phyloP scores from a whole-genome alignment of 1,140 invertebrate genomes.

The Cotesia chilonis region DNA sequence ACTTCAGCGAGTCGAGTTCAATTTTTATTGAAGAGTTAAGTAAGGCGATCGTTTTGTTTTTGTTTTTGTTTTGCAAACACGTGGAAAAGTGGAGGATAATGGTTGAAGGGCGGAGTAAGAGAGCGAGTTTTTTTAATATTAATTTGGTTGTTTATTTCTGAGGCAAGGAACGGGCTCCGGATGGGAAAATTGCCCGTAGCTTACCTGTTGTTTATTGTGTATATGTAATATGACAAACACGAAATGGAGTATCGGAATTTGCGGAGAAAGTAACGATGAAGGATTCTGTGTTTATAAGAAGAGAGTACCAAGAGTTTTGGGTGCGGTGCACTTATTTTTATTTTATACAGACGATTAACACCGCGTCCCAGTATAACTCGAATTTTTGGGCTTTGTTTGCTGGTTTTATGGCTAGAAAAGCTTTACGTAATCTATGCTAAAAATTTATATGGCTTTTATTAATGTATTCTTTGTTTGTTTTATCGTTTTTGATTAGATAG shows the following conservation, averaged over 20 bases:
- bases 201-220: background rate
- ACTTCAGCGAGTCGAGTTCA: too few relatives aligned
- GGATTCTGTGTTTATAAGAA: too few relatives aligned
- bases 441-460: background rate
- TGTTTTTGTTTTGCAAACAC: too few relatives aligned
- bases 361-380: background rate
- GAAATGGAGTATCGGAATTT: slow-evolving; percentile 36
- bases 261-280: slow-evolving; percentile 41
- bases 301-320: background rate
- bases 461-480: background rate
- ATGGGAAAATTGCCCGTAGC: background rate
- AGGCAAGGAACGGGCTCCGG: background rate
- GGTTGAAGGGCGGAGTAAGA: too few relatives aligned
- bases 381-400: background rate
- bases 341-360: background rate
- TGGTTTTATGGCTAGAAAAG: background rate
- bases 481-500: too few relatives aligned
- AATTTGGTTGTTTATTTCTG: background rate
- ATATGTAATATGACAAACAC: slow-evolving; percentile 41
- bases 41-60: too few relatives aligned
- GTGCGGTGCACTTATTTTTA: slow-evolving; percentile 20
- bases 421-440: too few relatives aligned
- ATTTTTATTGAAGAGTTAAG: too few relatives aligned
- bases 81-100: too few relatives aligned
- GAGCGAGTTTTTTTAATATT: too few relatives aligned